Evolutionary conservation across 2,888 invertebrate genomes (phyloP).

Genomic region (Ashinkailepas kermadecensis): DNA sequence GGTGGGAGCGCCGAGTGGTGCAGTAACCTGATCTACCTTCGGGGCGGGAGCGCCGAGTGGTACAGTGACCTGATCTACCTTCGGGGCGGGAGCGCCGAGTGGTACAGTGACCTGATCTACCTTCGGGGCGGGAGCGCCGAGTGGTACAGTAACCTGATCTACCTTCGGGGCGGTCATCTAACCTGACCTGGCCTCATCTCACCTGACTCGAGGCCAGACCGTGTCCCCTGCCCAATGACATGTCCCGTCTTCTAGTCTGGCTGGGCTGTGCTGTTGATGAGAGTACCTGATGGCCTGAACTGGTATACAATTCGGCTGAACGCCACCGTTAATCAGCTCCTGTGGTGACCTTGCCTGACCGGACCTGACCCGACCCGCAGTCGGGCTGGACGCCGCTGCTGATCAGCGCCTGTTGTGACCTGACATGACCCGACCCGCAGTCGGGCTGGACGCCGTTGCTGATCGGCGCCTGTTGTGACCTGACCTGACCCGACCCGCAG

Average conservation of each 20-base stretch:
- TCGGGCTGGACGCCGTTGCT: neutral
- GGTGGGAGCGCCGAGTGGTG: too few species aligned
- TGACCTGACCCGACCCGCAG: neutral
- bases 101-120: too few species aligned
- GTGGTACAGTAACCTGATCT: too few species aligned
- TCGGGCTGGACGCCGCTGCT: neutral
- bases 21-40: too few species aligned
- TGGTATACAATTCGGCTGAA: neutral
- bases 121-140: too few species aligned
- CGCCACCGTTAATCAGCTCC: too few species aligned
- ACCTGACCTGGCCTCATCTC: too few species aligned
- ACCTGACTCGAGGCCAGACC: too few species aligned
- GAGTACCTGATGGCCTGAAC: neutral
- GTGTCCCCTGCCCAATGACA: neutral
- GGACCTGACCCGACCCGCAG: neutral
- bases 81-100: too few species aligned
- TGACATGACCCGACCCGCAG: neutral
- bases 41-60: too few species aligned
- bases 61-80: too few species aligned
- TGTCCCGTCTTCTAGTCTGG: neutral
- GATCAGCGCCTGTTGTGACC: neutral
- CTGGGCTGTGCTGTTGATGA: neutral
- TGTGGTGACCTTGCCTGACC: neutral
- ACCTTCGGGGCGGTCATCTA: too few species aligned
- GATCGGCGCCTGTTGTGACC: neutral